These are phyloP conservation scores for Chiloscyllium plagiosum DNA, from an alignment of 2,113 vertebrate genomes.

Conservation along the genomic window DNA sequence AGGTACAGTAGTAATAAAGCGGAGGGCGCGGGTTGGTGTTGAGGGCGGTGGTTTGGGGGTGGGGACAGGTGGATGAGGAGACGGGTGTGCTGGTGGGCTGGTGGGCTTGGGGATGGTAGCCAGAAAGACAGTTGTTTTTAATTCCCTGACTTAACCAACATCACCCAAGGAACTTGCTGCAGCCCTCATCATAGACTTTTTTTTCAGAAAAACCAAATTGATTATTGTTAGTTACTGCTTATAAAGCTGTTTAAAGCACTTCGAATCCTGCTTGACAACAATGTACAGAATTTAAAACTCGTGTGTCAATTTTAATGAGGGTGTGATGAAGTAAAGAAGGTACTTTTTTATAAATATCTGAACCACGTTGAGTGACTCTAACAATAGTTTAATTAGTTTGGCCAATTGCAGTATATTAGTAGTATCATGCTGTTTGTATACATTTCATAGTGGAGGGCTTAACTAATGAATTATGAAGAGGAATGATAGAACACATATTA, in stretches of 20 bases:
- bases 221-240: neutral
- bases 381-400: conserved; percentile 21
- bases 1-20: conserved; percentile 63
- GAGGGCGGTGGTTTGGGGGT: conserved; percentile 41
- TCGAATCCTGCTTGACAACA: conserved; percentile 40
- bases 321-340: neutral
- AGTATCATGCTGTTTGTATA: neutral
- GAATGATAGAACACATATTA: neutral
- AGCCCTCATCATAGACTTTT: conserved; percentile 45
- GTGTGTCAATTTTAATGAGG: neutral
- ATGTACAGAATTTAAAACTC: neutral
- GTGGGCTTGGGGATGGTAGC: no score
- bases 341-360: neutral
- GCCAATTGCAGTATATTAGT: neutral
- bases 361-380: neutral
- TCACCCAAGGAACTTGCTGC: conserved; percentile 45
- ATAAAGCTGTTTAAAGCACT: conserved; percentile 38
- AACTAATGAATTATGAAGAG: conserved; percentile 34
- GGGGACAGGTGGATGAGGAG: conserved; percentile 41
- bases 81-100: conserved; percentile 37
- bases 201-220: conserved; percentile 39
- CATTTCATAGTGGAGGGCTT: neutral
- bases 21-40: conserved; percentile 42
- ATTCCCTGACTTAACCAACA: conserved; percentile 40
- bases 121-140: no score